Evolutionary conservation across 2,113 vertebrate species (phyloP), one percentile per base, ranked within the genome.

Genomic region (Microtus ochrogaster): DNA sequence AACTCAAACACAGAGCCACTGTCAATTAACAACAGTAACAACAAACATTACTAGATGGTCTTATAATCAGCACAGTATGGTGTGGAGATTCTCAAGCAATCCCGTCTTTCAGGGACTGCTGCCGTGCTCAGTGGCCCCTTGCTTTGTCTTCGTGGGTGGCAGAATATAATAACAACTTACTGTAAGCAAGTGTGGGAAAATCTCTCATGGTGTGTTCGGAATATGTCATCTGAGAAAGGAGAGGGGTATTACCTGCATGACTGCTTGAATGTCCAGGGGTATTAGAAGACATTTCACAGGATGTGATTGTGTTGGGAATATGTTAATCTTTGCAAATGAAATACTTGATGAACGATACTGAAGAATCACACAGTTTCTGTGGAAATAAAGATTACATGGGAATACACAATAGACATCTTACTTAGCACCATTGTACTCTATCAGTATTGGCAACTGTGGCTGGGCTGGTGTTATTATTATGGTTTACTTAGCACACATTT

Each of bases 1-100:
- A 10, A 55, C 1, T 8, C 49, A 8, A 0, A 24, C 2, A 74
- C 52, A 0, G 52, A 55, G 52, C 52, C 52, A 55, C 4, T 55
- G 52, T 55, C 52, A 55, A 55, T 55, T 55, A 55, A 14, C 3
- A 41, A 22, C 17, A 41, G 41, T 2, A 74, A 39, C 5, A 39
- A 72, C 5, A 72, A 22, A 22, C 1, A 4, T 55, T 44, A 24
- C 89, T 7, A n/a, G 5, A n/a, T 52, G 21, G 7, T 6, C 47
- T 26, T 28, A 61, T 22, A 41, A 49, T 89, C 10, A 33, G 28
- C 58, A 10, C 28, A 68, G 58, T 30, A 41, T 24, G 41, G 70
- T 55, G 85, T 63, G 77, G 30, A 58, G 26, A 49, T 30, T 30
- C 3, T 14, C 68, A 72, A 33, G 36, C 0, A 66, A 16, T 28